These are phyloP conservation scores for Caenorhabditis sp. DNA, from an alignment of 2,888 invertebrate genomes.

Conservation along the genomic window DNA sequence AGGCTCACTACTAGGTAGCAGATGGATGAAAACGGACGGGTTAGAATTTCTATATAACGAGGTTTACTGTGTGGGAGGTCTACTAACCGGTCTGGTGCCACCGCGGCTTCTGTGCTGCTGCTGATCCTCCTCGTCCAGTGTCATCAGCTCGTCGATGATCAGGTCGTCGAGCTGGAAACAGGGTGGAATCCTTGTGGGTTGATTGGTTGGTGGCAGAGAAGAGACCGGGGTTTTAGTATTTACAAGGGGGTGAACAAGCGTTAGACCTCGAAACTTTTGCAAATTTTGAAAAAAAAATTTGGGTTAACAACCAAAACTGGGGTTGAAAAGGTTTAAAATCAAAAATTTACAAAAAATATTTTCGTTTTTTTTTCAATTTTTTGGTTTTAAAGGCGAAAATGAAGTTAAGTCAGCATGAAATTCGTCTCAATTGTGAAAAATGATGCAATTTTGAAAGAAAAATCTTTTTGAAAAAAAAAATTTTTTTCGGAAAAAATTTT, in stretches of 20 bases:
- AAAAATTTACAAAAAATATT: too few relatives aligned
- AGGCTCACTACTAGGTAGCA: too few relatives aligned
- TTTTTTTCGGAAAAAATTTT: too few relatives aligned
- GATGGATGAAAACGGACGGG: background rate
- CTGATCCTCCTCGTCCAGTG: constrained; percentile 48
- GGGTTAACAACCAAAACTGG: too few relatives aligned
- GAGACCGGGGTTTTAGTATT: constrained; percentile 7
- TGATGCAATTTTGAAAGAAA: too few relatives aligned
- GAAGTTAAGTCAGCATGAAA: too few relatives aligned
- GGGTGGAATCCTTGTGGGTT: background rate
- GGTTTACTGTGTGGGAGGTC: too few relatives aligned
- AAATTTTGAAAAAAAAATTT: constrained; percentile 8
- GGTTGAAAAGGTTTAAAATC: too few relatives aligned
- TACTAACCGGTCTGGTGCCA: constrained; percentile 63
- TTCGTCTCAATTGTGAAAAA: too few relatives aligned
- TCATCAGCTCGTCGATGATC: constrained; percentile 83
- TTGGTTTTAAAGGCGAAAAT: background rate
- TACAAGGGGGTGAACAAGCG: background rate
- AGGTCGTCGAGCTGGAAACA: constrained; percentile 78
- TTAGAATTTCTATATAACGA: too few relatives aligned
- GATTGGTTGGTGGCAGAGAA: background rate
- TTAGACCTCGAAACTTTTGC: background rate
- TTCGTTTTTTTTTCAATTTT: background rate
- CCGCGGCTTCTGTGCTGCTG: constrained; percentile 15
- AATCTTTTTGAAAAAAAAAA: too few relatives aligned